Evolutionary conservation across 2,888 invertebrate genomes (phyloP), one percentile per base, ranked within the genome.

Genomic region (Argyra leucocephala): DNA sequence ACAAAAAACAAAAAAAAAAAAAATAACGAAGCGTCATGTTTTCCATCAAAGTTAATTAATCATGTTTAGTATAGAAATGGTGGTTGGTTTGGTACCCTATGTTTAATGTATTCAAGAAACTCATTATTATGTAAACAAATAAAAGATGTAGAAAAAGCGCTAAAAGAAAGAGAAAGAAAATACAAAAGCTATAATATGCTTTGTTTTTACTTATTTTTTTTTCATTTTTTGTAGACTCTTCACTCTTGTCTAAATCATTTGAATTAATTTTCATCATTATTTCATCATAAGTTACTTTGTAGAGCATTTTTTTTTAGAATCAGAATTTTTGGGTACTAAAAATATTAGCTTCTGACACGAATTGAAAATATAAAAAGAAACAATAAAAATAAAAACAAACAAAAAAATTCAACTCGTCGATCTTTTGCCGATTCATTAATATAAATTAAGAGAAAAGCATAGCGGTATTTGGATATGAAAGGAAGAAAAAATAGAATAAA

Each of bases 361-460:
- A 37, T 18, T 12, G 15, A 48, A 48, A 48, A 48, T 6, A 18
- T 15, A 48, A 48, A 5, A 48, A 48, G 15, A 48, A 18, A 48
- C 2, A 48, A 48, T 5, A 48, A 48, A n/a, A 18, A 2, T 15
- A 48, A 48, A 48, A 48, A 37, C 37, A 37, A 37, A 37, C 37
- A 37, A 48, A 48, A 48, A 18, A n/a, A n/a, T n/a, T n/a, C n/a
- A n/a, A n/a, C n/a, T n/a, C n/a, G n/a, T n/a, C 48, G 15, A 48
- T 48, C 48, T 48, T n/a, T 48, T 48, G 48, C 5, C 48, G 48
- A 48, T 48, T 48, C 48, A 48, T 48, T 48, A 48, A 48, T 48
- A 48, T 48, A 48, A 48, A 48, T 48, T 48, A 48, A 48, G 48
- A 48, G 48, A 15, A 48, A 15, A 48, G 48, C 12, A 48, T 48